phyloP scores from a whole-genome alignment of 2,113 vertebrate species.

The Pampusana beccarii region DNA sequence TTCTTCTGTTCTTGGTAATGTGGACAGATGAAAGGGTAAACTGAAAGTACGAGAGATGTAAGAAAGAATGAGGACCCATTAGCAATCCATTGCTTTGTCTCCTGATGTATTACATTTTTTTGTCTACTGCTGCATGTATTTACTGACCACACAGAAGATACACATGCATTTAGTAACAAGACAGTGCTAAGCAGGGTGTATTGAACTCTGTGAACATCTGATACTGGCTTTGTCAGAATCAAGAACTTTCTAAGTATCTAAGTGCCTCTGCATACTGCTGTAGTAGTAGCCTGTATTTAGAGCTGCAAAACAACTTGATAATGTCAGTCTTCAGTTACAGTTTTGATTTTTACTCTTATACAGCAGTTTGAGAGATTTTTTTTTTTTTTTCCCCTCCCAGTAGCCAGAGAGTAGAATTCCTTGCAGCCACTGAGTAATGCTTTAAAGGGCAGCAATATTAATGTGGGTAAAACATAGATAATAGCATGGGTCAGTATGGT shows the following conservation, averaged over 20 bases:
- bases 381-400: not conserved
- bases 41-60: not conserved
- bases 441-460: not conserved
- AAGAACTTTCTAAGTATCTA: not conserved
- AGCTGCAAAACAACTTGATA: not conserved
- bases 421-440: not conserved
- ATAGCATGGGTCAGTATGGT: not conserved
- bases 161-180: not conserved
- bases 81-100: not conserved
- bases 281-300: not conserved
- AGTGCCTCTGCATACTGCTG: not conserved
- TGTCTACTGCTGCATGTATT: not conserved
- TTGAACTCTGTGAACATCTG: not conserved
- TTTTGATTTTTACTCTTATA: not conserved
- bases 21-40: not conserved
- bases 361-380: not conserved
- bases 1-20: not conserved
- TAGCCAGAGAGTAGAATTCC: not conserved
- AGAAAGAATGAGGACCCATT: not conserved
- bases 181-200: not conserved
- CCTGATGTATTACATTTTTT: not conserved
- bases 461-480: not conserved
- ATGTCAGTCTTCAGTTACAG: not conserved
- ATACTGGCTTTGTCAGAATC: not conserved
- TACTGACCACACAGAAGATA: not conserved